phyloP scores from a whole-genome alignment of 2,888 invertebrate species.

The Stegana nigrithorax region DNA sequence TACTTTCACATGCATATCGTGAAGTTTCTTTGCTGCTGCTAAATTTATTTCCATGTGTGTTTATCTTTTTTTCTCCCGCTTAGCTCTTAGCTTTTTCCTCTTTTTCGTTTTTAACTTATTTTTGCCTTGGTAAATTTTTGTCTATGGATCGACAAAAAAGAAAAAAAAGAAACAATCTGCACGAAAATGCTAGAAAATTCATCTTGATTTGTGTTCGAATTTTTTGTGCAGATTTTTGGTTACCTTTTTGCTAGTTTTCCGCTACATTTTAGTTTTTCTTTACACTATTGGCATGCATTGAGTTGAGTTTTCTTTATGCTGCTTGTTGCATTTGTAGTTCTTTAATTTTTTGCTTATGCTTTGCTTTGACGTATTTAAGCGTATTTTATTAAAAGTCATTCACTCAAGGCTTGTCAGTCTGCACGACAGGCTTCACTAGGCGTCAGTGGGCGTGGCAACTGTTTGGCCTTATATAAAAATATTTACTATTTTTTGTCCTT shows the following conservation, averaged over 20 bases:
- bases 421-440: not conserved
- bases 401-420: conserved; percentile 6
- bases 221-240: not conserved
- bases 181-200: conserved; percentile 56
- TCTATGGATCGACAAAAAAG: conserved; percentile 27
- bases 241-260: not conserved
- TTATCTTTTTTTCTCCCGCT: not conserved
- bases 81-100: not conserved
- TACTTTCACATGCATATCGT: conserved; percentile 16
- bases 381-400: conserved; percentile 52
- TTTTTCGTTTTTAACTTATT: not conserved
- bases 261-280: not conserved
- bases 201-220: conserved; percentile 48
- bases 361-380: conserved; percentile 43
- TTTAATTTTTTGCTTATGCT: conserved; percentile 19
- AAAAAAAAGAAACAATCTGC: too few relatives aligned
- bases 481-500: not conserved
- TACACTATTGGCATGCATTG: not conserved
- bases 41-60: conserved; percentile 10
- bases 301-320: conserved; percentile 48
- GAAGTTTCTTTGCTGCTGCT: conserved; percentile 17
- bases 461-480: not conserved
- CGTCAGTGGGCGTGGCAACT: not conserved
- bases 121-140: not conserved
- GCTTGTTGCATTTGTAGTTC: conserved; percentile 16